These are phyloP conservation scores for Campoplex nolae DNA, from an alignment of 2,888 invertebrate genomes.

Conservation along the genomic window DNA sequence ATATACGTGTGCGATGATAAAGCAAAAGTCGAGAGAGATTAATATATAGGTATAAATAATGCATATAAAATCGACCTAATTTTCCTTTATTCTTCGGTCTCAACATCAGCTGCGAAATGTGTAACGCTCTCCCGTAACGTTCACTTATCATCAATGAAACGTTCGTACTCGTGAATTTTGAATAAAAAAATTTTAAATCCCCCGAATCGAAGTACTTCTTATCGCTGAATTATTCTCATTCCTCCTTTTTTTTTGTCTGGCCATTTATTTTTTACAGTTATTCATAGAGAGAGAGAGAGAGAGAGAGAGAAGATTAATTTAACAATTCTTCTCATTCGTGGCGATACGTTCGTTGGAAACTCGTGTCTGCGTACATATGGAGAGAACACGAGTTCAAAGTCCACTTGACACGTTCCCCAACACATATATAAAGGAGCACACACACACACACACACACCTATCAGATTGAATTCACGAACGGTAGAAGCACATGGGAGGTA, in stretches of 20 bases:
- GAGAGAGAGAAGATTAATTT: conserved; percentile 16
- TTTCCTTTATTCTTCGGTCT: conserved; percentile 1
- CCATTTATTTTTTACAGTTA: neutral
- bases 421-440: conserved; percentile 21
- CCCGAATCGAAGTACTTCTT: conserved; percentile 1
- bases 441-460: neutral
- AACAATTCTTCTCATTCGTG: conserved; percentile 38
- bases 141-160: conserved; percentile 52
- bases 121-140: conserved; percentile 44
- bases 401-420: conserved; percentile 53
- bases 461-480: conserved; percentile 4
- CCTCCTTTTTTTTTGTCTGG: neutral
- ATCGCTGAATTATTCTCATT: neutral
- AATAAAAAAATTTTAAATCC: neutral
- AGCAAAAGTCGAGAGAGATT: neutral
- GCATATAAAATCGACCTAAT: conserved; percentile 4
- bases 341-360: conserved; percentile 52
- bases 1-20: neutral
- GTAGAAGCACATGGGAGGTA: conserved; percentile 3
- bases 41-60: neutral
- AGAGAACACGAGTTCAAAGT: conserved; percentile 67
- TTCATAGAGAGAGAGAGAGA: neutral
- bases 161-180: neutral
- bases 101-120: conserved; percentile 10
- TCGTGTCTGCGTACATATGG: conserved; percentile 29